Conservation (phyloP, 2,113 vertebrate species). For the Ochotona princeps region DNA sequence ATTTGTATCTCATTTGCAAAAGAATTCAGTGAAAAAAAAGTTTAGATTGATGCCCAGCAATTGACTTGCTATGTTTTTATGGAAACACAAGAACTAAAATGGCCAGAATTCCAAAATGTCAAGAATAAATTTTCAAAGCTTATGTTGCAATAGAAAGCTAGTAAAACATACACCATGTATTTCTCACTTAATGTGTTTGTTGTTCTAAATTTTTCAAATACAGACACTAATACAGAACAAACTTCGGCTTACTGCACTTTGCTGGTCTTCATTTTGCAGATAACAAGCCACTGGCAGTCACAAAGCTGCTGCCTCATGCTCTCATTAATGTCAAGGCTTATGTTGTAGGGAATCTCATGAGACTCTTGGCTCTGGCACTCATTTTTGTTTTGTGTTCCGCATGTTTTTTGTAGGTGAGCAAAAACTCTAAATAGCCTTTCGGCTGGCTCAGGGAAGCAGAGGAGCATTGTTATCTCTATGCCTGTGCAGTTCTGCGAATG, state of each 20-base stretch:
- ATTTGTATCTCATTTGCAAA: conserved; percentile 50
- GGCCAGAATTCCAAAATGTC: conserved; percentile 47
- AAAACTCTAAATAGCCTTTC: conserved; percentile 50
- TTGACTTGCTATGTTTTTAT: conserved; percentile 31
- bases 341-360: background rate
- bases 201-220: conserved; percentile 12
- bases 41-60: conserved; percentile 38
- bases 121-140: background rate
- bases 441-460: background rate
- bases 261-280: conserved; percentile 33
- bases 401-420: conserved; percentile 48
- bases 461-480: background rate
- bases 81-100: conserved; percentile 9
- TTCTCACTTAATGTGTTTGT: background rate
- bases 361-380: background rate
- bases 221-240: background rate
- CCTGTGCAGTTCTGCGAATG: background rate
- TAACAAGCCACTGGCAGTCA: conserved; percentile 10
- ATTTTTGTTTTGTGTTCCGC: conserved; percentile 48
- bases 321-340: conserved; percentile 22
- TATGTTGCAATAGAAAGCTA: background rate
- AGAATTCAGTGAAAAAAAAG: background rate
- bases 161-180: background rate
- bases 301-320: background rate
- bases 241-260: background rate